Percentiles rank a stretch among this genome's conserved stretches.
phyloP scores from a whole-genome alignment of 2,113 vertebrate species.

The Trachemys scripta region DNA sequence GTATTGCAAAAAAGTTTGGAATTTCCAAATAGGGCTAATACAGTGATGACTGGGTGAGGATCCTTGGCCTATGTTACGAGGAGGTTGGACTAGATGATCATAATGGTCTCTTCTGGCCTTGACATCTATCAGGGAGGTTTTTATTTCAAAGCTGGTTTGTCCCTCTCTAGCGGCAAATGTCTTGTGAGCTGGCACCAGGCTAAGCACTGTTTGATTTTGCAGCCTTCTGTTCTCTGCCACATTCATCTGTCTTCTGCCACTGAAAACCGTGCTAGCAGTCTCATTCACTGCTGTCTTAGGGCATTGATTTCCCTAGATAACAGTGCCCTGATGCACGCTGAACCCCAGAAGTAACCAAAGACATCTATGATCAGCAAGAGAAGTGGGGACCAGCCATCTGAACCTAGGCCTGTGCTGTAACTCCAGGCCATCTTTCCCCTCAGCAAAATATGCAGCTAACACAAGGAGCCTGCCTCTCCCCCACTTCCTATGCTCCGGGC shows the following conservation, averaged over 20 bases:
- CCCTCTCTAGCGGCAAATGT: not conserved
- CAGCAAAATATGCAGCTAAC: not conserved
- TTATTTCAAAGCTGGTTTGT: not conserved
- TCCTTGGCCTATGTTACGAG: not conserved
- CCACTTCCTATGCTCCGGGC: not conserved
- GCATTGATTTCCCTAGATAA: not conserved
- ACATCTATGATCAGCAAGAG: not conserved
- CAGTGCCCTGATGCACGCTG: not conserved
- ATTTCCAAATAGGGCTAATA: not conserved
- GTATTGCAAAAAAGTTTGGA: not conserved
- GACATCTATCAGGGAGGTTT: not conserved
- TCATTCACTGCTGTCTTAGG: not conserved
- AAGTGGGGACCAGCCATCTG: slow-evolving; percentile 6
- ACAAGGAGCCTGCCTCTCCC: not conserved
- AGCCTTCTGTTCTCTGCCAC: not conserved
- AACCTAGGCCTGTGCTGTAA: not conserved
- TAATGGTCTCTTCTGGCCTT: not conserved
- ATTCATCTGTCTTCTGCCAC: not conserved
- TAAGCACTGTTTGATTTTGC: not conserved
- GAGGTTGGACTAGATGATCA: not conserved
- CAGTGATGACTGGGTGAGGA: not conserved
- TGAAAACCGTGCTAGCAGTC: rapidly evolving
- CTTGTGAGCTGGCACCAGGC: not conserved
- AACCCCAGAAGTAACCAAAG: not conserved
- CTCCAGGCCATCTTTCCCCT: not conserved